A percentile compares a stretch with the other conserved stretches of the same genome.
phyloP scores from a whole-genome alignment of 2,888 invertebrate species.

The Invenusta paracnida region DNA sequence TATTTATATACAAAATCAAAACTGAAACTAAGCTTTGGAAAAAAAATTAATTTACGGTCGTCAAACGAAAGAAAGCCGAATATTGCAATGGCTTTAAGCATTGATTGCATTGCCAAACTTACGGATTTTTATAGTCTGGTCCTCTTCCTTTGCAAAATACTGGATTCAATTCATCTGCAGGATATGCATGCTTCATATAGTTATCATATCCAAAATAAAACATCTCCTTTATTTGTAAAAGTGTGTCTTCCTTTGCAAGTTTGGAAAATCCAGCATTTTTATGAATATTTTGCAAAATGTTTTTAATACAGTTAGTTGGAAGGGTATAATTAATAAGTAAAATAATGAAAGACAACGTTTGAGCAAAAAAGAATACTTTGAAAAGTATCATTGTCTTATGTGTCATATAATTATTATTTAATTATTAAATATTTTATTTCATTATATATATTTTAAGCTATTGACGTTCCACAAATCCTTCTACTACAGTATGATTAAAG shows the following conservation, averaged over 20 bases:
- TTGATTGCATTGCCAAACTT: no score
- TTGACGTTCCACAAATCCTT: no score
- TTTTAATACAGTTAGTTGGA: neutral
- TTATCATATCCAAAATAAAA: constrained; percentile 66
- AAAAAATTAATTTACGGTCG: no score
- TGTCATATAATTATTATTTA: no score
- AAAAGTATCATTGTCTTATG: neutral
- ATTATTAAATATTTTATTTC: no score
- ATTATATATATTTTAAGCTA: no score
- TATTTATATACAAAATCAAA: no score
- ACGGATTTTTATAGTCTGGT: constrained; percentile 66
- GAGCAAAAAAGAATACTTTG: neutral
- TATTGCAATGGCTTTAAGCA: no score
- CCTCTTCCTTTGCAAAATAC: constrained; percentile 67
- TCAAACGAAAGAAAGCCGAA: no score
- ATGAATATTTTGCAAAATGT: neutral
- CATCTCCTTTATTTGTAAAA: constrained; percentile 57
- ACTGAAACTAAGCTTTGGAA: no score
- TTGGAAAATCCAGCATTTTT: neutral
- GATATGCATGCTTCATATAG: constrained; percentile 67
- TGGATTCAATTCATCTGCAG: constrained; percentile 67
- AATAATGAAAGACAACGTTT: neutral
- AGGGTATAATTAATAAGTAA: neutral
- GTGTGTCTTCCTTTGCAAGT: neutral
- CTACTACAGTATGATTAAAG: no score